Base-by-base conservation (phyloP, 1,140 invertebrate species). In the Lepidurus arcticus region DNA sequence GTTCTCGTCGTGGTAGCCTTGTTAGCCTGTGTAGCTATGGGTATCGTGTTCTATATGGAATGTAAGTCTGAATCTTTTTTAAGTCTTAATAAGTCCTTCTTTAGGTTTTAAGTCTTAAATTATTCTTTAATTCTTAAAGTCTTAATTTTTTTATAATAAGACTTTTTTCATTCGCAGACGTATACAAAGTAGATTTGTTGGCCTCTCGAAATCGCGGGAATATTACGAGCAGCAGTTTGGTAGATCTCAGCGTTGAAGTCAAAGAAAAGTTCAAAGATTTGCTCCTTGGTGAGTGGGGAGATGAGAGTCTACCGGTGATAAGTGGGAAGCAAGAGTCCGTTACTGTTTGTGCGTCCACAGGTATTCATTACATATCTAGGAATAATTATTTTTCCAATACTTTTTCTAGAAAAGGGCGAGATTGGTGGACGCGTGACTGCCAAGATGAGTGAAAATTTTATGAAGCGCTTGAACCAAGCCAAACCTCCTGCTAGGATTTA, bases 1-100 rank as follows among this genome's bases (percentile, higher is more conserved):
- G 21, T 65, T 65, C 53, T 76, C 11, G 75, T 76, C 24, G 24
- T 76, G 9, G 24, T 76, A n/a, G 75, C 75, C 13, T 16, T 76
- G 75, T 44, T 26, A 47, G 75, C 75, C 2, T 34, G 13, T 16
- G 44, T 44, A 1, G 75, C 75, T 6, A 47, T 47, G 13, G 44
- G 43, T 21, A 76, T 76, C 16, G 75, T 47, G 42, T 26, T 76
- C 24, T 76, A 76, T 43, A 45, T 76, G 26, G 75, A 76, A 76
- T 44, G 75, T 76, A 76, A 76, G 34, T 11, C 75, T 44, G 1
- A 65, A 16, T 65, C 13, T 13, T 65, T 13, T 7, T 7, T 34
- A 34, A 34, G 26, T 3, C 26, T 34, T 34, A 34, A 0, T 34
- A 34, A 24, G 24, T 24, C 24, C 24, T 24, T 24, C n/a, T n/a